Conservation (phyloP, 1,140 invertebrate species). For the Cataglyphis hispanica region DNA sequence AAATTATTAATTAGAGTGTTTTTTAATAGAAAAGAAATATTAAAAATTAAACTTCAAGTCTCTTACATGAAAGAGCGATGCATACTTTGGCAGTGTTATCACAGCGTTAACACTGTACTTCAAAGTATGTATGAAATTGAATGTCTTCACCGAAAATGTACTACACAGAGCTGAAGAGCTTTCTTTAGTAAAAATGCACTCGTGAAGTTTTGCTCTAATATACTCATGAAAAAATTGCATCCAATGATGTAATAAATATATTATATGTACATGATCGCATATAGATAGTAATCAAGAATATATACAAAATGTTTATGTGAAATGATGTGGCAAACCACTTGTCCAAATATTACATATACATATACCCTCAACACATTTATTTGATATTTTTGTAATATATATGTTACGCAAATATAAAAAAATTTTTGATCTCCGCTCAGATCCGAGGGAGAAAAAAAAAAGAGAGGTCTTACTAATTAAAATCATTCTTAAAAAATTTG, state of each 20-base stretch:
- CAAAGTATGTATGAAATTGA: not conserved
- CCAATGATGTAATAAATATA: not conserved
- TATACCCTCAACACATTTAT: not conserved
- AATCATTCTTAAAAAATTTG: not conserved
- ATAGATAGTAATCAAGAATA: not conserved
- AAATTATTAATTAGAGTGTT: not conserved
- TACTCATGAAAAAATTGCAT: conserved; percentile 4
- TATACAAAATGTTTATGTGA: not conserved
- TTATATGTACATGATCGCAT: not conserved
- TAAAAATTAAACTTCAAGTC: not conserved
- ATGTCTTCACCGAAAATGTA: not conserved
- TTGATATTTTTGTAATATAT: not conserved
- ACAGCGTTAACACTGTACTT: not conserved
- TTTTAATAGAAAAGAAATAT: not conserved
- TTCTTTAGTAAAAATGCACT: not conserved
- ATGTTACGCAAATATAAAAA: not conserved
- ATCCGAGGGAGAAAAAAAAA: not conserved
- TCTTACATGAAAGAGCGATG: conserved; percentile 3
- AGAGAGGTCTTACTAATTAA: not conserved
- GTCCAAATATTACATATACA: not conserved
- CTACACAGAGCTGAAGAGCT: not conserved
- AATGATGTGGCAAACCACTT: not conserved
- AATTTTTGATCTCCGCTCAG: not conserved
- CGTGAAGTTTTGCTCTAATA: not conserved
- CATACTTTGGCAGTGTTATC: not conserved